phyloP scores from a whole-genome alignment of 1,140 invertebrate species.

The Pogonognathellus flavescens region DNA sequence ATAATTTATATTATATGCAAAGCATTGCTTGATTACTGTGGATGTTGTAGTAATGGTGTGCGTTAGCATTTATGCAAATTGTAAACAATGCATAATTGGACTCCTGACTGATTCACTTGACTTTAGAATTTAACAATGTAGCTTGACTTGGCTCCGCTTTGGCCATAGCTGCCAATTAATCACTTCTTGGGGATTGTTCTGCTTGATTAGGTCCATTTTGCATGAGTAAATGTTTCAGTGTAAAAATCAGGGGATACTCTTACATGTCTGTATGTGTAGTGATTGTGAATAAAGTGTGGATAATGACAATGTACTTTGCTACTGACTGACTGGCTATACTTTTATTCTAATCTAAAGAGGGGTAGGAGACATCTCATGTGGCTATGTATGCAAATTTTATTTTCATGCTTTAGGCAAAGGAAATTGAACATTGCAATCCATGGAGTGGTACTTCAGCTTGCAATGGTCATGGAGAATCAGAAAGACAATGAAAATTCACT shows the following conservation, averaged over 20 bases:
- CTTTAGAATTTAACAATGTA: not conserved
- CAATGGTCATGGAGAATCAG: not conserved
- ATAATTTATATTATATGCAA: no score
- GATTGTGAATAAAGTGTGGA: no score
- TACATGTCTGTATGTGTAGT: not conserved
- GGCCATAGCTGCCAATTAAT: slow-evolving; percentile 1
- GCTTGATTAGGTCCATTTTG: slow-evolving; percentile 16
- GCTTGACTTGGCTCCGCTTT: not conserved
- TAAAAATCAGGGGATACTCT: no score
- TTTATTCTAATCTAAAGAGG: not conserved
- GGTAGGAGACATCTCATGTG: not conserved
- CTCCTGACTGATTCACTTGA: slow-evolving; percentile 3
- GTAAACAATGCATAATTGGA: slow-evolving; percentile 2
- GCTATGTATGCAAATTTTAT: slow-evolving; percentile 13
- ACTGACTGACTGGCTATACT: not conserved
- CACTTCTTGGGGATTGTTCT: slow-evolving; percentile 34
- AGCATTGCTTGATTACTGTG: not conserved
- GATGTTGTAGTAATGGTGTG: not conserved
- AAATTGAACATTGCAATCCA: not conserved
- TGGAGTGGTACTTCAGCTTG: not conserved
- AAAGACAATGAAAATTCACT: not conserved
- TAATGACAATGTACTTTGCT: not conserved
- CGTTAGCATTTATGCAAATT: not conserved
- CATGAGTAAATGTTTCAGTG: not conserved
- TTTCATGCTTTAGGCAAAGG: not conserved